Conservation (phyloP, 92 coral and sea anemone genomes). For the Paramuricea clavata region DNA sequence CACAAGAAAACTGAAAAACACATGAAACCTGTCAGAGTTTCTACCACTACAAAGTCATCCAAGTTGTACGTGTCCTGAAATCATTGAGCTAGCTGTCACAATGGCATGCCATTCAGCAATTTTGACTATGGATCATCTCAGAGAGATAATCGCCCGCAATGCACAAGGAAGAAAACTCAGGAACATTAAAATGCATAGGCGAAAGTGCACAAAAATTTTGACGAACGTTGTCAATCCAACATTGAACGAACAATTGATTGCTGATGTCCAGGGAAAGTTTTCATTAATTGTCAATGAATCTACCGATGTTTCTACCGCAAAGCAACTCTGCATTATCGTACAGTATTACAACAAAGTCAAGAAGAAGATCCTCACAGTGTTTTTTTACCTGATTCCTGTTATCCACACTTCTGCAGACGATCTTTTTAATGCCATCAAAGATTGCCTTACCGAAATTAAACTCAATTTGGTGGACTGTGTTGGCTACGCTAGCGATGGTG, state of each 20-base stretch:
- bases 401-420: slow-evolving; percentile 33
- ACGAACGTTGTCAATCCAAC: slow-evolving; percentile 42
- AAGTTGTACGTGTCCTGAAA: slow-evolving; percentile 33
- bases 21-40: slow-evolving; percentile 16
- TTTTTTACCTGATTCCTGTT: too few species aligned
- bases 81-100: slow-evolving; percentile 11
- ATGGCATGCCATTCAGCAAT: slow-evolving; percentile 39
- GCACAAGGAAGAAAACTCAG: slow-evolving; percentile 45
- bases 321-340: slow-evolving; percentile 2
- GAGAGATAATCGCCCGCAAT: slow-evolving; percentile 38
- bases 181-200: slow-evolving; percentile 30
- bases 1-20: slow-evolving; percentile 46
- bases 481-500: slow-evolving; percentile 41
- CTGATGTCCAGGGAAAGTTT: slow-evolving; percentile 27
- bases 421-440: slow-evolving; percentile 32
- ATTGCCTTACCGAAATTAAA: slow-evolving; percentile 29
- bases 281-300: slow-evolving; percentile 8
- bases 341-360: slow-evolving; percentile 22
- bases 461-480: slow-evolving; percentile 41
- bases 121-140: slow-evolving; percentile 41
- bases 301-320: slow-evolving; percentile 17
- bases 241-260: not conserved
- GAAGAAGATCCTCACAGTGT: slow-evolving; percentile 24
- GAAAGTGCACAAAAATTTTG: slow-evolving; percentile 28
- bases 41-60: slow-evolving; percentile 12